Evolutionary conservation across 2,888 invertebrate genomes (phyloP), one percentile per base, ranked within the genome.

Genomic region (Argyra leucocephala): DNA sequence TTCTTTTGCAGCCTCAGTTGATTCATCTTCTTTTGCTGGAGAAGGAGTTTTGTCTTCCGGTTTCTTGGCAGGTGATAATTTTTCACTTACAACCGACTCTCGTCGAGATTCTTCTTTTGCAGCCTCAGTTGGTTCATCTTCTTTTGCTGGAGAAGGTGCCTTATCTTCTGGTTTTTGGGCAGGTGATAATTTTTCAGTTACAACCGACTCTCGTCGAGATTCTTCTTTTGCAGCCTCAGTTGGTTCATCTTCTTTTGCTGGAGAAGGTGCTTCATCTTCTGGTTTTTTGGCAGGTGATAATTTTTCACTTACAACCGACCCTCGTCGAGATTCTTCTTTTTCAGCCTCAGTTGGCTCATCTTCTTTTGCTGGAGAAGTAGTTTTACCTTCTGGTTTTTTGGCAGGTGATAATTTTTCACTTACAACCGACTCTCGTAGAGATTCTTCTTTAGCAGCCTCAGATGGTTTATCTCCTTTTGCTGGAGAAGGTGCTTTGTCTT

Each of bases 291-390:
- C 15, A 10, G 36, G 21, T 22, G 5, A 48, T 59, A 60, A 24
- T 61, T 61, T 9, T 61, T 57, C 15, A 37, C 66, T 67, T 2
- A 64, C 67, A 64, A 66, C 69, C n/a, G 73, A 73, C 26, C 71
- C 72, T 66, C 72, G 69, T 36, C 72, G 64, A 0, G 72, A 73
- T 21, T n/a, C n/a, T n/a, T n/a, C n/a, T n/a, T n/a, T n/a, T n/a
- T n/a, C n/a, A n/a, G n/a, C n/a, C n/a, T n/a, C n/a, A n/a, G n/a
- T n/a, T n/a, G n/a, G n/a, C n/a, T n/a, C n/a, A n/a, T n/a, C n/a
- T n/a, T n/a, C n/a, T n/a, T n/a, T n/a, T n/a, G n/a, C n/a, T n/a
- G n/a, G n/a, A n/a, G n/a, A n/a, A n/a, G n/a, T n/a, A n/a, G n/a
- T n/a, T n/a, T n/a, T n/a, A n/a, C n/a, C n/a, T n/a, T n/a, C n/a